Evolutionary conservation across 2,888 invertebrate genomes (phyloP).

Genomic region (Branchipolynoe longqiensis): DNA sequence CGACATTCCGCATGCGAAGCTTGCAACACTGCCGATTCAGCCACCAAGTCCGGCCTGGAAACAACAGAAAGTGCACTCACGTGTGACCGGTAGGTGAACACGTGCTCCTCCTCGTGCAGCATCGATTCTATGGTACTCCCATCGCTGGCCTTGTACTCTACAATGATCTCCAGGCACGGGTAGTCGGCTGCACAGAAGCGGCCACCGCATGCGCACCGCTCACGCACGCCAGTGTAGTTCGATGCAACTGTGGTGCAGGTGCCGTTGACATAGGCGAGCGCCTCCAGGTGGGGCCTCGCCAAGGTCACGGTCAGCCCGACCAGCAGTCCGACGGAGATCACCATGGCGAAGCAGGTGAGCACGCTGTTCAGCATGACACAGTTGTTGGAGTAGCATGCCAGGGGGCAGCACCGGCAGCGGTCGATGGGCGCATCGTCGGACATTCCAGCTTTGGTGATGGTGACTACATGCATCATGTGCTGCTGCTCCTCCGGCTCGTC

Average conservation of each 20-base stretch:
- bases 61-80: neutral
- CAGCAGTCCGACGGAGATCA: constrained; percentile 31
- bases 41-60: too few relatives aligned
- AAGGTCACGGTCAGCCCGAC: constrained; percentile 33
- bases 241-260: constrained; percentile 43
- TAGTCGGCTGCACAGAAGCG: constrained; percentile 38
- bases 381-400: constrained; percentile 29
- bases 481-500: neutral
- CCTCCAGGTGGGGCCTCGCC: constrained; percentile 26
- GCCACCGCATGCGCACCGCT: constrained; percentile 38
- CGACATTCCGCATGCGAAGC: too few relatives aligned
- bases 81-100: constrained; percentile 31
- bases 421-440: neutral
- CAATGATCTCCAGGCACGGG: constrained; percentile 34
- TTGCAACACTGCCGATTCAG: too few relatives aligned
- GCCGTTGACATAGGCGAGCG: constrained; percentile 3
- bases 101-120: constrained; percentile 47
- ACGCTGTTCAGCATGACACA: constrained; percentile 51
- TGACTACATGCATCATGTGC: neutral
- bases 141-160: constrained; percentile 13
- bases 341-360: constrained; percentile 37
- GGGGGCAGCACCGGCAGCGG: constrained; percentile 22
- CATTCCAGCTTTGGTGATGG: neutral
- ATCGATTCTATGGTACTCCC: neutral
- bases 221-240: constrained; percentile 29